Conservation (phyloP, 2,888 invertebrate genomes). For the Eudasyphora cyanicolor region DNA sequence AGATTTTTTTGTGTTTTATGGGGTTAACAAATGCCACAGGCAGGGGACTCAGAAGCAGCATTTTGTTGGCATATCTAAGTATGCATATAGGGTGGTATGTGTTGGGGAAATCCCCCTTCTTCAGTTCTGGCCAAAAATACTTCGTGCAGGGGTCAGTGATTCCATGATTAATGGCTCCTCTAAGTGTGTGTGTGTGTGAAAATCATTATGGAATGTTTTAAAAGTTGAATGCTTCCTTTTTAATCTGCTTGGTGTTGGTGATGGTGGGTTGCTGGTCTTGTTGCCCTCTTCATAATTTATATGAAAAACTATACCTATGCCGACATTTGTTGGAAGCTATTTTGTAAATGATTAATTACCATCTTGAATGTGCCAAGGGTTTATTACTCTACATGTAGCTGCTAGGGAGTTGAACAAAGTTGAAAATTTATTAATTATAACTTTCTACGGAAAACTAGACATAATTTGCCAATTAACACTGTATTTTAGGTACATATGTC, state of each 20-base stretch:
- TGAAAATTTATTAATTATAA: neutral
- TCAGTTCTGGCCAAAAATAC: neutral
- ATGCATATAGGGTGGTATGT: slow-evolving; percentile 28
- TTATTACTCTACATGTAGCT: neutral
- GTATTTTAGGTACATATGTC: neutral
- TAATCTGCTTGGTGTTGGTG: neutral
- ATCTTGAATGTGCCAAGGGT: neutral
- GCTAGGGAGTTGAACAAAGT: neutral
- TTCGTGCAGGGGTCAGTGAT: slow-evolving; percentile 32
- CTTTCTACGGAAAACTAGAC: neutral
- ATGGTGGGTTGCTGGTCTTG: no score
- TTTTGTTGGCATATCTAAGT: slow-evolving; percentile 3
- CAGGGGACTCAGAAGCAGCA: neutral
- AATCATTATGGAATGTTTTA: slow-evolving; percentile 29
- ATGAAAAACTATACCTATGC: neutral
- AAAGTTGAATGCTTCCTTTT: slow-evolving; percentile 17
- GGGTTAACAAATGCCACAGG: neutral
- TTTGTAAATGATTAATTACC: slow-evolving; percentile 18
- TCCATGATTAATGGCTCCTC: slow-evolving; percentile 57
- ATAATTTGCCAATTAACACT: slow-evolving; percentile 1
- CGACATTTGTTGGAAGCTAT: neutral
- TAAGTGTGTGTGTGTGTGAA: slow-evolving; percentile 6
- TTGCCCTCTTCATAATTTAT: neutral
- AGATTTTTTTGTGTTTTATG: slow-evolving; percentile 21
- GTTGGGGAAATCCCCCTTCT: neutral